Percentiles rank a stretch among this genome's conserved stretches.
These are phyloP conservation scores for Lepidurus apus DNA, from an alignment of 1,140 invertebrate genomes.

Conservation along the genomic window DNA sequence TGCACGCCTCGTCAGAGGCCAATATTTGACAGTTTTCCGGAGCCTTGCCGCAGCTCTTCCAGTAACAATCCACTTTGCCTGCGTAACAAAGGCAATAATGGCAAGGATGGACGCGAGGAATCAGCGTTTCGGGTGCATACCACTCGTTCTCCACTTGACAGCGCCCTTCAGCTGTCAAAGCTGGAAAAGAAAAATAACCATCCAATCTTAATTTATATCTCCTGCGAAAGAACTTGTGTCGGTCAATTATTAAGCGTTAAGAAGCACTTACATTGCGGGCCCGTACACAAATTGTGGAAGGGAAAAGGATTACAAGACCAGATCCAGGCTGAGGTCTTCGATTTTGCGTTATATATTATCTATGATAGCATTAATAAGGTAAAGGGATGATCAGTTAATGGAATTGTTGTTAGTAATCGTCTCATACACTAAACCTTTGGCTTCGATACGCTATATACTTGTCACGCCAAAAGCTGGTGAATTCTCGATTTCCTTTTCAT, in stretches of 20 bases:
- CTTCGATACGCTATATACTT: no score
- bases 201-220: background rate
- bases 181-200: background rate
- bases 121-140: conserved; percentile 32
- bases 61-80: conserved; percentile 38
- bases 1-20: conserved; percentile 36
- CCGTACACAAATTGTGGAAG: background rate
- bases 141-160: conserved; percentile 27
- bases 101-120: conserved; percentile 36
- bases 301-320: background rate
- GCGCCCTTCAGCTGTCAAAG: conserved; percentile 24
- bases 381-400: background rate
- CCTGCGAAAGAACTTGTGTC: background rate
- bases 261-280: background rate
- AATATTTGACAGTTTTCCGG: conserved; percentile 37
- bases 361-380: background rate
- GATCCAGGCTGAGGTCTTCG: background rate
- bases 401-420: background rate
- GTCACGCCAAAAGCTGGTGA: no score
- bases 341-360: background rate
- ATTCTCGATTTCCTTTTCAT: no score
- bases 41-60: conserved; percentile 37
- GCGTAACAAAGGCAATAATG: conserved; percentile 39
- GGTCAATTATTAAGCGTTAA: background rate
- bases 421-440: background rate